Percentiles rank a stretch among this genome's conserved stretches.
Evolutionary conservation across 2,888 invertebrate species (phyloP).

Genomic region (Apocheima hispidaria): DNA sequence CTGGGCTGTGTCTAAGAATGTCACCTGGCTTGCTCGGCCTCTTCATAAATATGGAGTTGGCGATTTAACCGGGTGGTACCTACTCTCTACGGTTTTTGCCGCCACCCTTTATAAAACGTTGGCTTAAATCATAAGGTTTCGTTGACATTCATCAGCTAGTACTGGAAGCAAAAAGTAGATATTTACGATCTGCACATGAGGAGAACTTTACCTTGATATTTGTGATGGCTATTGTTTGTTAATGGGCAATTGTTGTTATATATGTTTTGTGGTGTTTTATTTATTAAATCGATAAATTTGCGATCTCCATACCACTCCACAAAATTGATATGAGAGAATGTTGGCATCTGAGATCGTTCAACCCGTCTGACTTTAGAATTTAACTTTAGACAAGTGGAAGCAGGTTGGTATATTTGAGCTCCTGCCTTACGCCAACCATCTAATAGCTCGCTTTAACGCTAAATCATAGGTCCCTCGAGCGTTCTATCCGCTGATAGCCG

Average conservation of each 20-base stretch:
- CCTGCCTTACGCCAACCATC: constrained; percentile 46
- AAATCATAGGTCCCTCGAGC: constrained; percentile 57
- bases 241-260: constrained; percentile 5
- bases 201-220: constrained; percentile 6
- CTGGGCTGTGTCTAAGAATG: constrained; percentile 72
- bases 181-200: constrained; percentile 25
- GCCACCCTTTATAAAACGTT: constrained; percentile 50
- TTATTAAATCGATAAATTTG: not conserved
- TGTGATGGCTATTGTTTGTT: constrained; percentile 31
- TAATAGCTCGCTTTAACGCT: constrained; percentile 57
- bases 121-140: constrained; percentile 55
- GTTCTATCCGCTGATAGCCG: constrained; percentile 36
- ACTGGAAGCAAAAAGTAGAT: constrained; percentile 28
- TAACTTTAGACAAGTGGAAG: not conserved
- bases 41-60: constrained; percentile 81
- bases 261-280: not conserved
- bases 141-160: constrained; percentile 37
- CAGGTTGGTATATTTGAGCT: constrained; percentile 27
- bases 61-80: constrained; percentile 67
- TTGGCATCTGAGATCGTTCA: not conserved
- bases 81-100: constrained; percentile 66
- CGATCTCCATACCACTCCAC: not conserved
- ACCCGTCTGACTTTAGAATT: not conserved
- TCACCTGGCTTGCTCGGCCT: constrained; percentile 64
- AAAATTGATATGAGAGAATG: not conserved